Base-by-base conservation (phyloP, 2,888 invertebrate genomes). In the Chirona hameri region DNA sequence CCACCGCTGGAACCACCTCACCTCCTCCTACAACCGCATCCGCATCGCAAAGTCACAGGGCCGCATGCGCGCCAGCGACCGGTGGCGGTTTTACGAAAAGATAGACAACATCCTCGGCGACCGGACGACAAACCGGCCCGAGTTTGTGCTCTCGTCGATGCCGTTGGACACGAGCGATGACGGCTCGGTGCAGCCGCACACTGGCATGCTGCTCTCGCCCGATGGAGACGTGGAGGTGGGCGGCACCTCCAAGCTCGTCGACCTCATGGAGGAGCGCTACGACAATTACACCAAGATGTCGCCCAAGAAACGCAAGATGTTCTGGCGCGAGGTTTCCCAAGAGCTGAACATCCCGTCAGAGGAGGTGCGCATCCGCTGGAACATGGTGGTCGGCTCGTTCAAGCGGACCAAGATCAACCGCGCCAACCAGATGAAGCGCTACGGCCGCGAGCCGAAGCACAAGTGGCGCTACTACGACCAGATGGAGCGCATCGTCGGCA, bases 311-410 rank as follows among this genome's bases (percentile, higher is more conserved):
- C 60, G 83, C 48, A 81, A 83, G 55, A 18, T 21, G 76, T 27
- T 14, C 39, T 57, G 46, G 65, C 29, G 10, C 72, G 81, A 72
- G 39, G 24, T 31, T 2, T 57, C 10, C 80, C 39, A n/a, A 55
- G 1, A 46, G 31, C 12, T 29, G 46, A 21, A 14, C n/a, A n/a
- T 80, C 55, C 31, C 24, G 2, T 12, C 48, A 31, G 24, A 39
- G 27, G 60, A 48, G 46, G 79, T 29, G 72, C 79, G 76, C 5
- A 46, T 76, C 76, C 76, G 76, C 15, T 76, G 76, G 76, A 76
- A 76, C 76, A 76, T 76, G 76, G 24, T 76, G 39, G 76, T 76
- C 21, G 76, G 76, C 39, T 76, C 76, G 39, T 76, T 21, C 76
- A 76, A 46, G 39, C 76, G 76, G 14, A 76, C 27, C 76, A 76